Evolutionary conservation across 2,888 invertebrate species (phyloP).

Genomic region (Mamestra brassicae): DNA sequence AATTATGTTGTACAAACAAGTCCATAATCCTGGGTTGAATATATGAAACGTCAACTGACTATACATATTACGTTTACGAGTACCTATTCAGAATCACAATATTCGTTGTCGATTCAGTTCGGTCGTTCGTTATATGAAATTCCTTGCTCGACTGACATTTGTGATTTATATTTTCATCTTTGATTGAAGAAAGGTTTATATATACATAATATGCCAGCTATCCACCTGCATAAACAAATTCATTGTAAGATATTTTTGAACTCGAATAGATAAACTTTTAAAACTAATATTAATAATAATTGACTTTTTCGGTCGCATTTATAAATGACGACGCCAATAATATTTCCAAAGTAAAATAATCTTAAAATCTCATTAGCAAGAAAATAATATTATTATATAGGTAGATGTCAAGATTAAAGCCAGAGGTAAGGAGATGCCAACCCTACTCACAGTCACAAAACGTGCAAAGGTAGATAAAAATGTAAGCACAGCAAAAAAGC

Average conservation of each 20-base stretch:
- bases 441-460: conserved; percentile 34
- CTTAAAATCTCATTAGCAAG: conserved; percentile 3
- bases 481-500: conserved; percentile 24
- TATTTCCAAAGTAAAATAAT: conserved; percentile 10
- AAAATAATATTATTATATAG: background rate
- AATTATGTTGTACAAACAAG: too few relatives aligned
- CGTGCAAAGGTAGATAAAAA: conserved; percentile 27
- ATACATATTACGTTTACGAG: background rate
- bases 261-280: background rate
- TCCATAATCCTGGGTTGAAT: background rate
- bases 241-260: background rate
- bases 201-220: background rate
- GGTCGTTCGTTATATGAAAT: conserved; percentile 14
- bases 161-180: conserved; percentile 30
- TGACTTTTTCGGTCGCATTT: too few relatives aligned
- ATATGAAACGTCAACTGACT: background rate
- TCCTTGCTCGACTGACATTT: conserved; percentile 6
- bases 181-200: conserved; percentile 13
- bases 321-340: background rate
- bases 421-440: conserved; percentile 31
- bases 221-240: background rate
- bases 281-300: too few relatives aligned
- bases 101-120: conserved; percentile 24
- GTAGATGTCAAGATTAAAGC: conserved; percentile 26
- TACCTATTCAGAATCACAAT: conserved; percentile 13